Percentiles rank a stretch among this genome's conserved stretches.
phyloP scores from a whole-genome alignment of 2,113 vertebrate species.

The Dicrurus megarhynchus region DNA sequence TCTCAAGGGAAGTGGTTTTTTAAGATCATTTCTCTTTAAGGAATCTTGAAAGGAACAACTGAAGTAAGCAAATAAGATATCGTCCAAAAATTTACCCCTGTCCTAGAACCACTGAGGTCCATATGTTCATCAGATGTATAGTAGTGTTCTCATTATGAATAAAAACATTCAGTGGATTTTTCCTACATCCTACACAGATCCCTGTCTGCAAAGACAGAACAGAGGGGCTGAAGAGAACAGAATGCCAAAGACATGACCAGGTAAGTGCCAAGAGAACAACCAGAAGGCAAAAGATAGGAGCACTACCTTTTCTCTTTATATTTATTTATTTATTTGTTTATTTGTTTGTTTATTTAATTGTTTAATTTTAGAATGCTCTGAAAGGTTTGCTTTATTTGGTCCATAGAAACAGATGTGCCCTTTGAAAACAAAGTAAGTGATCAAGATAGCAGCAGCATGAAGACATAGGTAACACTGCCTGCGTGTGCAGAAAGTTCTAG shows the following conservation, averaged over 20 bases:
- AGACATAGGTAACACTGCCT: neutral
- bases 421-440: neutral
- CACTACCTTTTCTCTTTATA: accelerated
- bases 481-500: neutral
- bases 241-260: neutral
- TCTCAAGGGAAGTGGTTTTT: neutral
- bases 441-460: neutral
- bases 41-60: neutral
- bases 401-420: neutral
- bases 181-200: neutral
- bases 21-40: neutral
- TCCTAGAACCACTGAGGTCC: neutral
- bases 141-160: neutral
- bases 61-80: neutral
- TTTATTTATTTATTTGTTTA: neutral
- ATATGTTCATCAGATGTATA: neutral
- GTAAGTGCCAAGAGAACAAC: neutral
- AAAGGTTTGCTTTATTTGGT: neutral
- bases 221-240: neutral
- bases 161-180: neutral
- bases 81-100: neutral
- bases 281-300: neutral
- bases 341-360: too few relatives aligned
- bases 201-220: neutral
- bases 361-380: neutral